Evolutionary conservation across 1,140 invertebrate genomes (phyloP), one percentile per base, ranked within the genome.

Genomic region (Aphis gossypii): DNA sequence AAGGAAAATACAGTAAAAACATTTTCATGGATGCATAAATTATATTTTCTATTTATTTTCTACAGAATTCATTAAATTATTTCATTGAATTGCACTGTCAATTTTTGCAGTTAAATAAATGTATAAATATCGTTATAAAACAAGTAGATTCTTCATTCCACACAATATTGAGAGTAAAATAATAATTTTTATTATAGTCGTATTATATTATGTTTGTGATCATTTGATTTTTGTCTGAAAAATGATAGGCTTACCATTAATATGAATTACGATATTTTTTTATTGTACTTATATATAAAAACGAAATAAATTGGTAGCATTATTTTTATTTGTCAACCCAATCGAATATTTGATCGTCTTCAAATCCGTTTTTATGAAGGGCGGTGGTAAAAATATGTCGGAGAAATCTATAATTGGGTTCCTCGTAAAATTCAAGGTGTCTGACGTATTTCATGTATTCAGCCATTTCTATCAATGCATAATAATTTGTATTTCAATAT

Each of bases 361-460:
- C 97, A 95, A 97, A 99, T 94, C 98, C 98, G 96, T 98, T 97
- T 95, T 97, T 97, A 94, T 99, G 98, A 96, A 99, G 99, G 95
- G 99, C 97, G 96, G 98, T 98, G 95, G 97, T 97, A 96, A 99
- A 99, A 95, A 99, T 96, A 96, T 98, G 98, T 94, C 98, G 96
- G 95, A 99, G 97, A 96, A 99, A 99, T 96, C 99, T 99, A 96
- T 99, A 99, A 96, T 99, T 99, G 44, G 99, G 99, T 94, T 98
- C 99, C 96, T 99, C 99, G 96, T 99, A 99, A 96, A 99, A 99
- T 96, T 99, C 99, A 95, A 99, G 96, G 95, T 98, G 97, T 94
- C 99, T 97, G 93, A 99, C 99, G 96, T 99, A 99, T 94, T 98
- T 97, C 94, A 99, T 96, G 96, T 99, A 99, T 95, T 98, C 99